Base-by-base conservation (phyloP, 1,140 invertebrate species). In the Sminthurinus signatus region DNA sequence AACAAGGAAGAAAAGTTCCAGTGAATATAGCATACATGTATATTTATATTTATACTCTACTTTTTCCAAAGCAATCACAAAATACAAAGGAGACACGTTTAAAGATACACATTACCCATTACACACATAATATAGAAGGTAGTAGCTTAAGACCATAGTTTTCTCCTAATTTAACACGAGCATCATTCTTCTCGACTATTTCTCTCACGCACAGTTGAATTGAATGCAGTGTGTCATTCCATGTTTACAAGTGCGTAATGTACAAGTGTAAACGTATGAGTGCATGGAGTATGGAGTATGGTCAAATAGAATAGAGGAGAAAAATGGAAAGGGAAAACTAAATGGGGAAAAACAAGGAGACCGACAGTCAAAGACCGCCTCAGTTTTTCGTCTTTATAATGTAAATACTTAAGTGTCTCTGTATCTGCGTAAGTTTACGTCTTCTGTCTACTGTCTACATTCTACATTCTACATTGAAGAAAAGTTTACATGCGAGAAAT, bases 1-100 rank as follows among this genome's bases (percentile, higher is more conserved):
- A 60, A 60, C 58, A 60, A 32, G 39, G 39, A 32, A 62, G 60
- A 62, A 27, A 55, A 29, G 51, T 23, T 23, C 8, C 17, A 10
- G 36, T 39, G 17, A 39, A 17, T 39, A 36, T 15, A 36, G 32
- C 32, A 5, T 15, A 36, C 32, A n/a, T 36, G 44, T 10, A 46
- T 46, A 46, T 46, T 46, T 46, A 46, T 46, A 21, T 21, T 36
- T 36, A 15, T 8, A 15, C 32, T 4, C 44, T n/a, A n/a, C n/a
- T n/a, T n/a, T n/a, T n/a, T n/a, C n/a, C n/a, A n/a, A n/a, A n/a
- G n/a, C n/a, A n/a, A n/a, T n/a, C n/a, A n/a, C n/a, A n/a, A n/a
- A n/a, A n/a, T n/a, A n/a, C n/a, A n/a, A n/a, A n/a, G n/a, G n/a
- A 46, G 44, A 46, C n/a, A 46, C 44, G n/a, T 46, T 46, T 46